Conservation (phyloP, 1,140 invertebrate genomes). For the Coboldia fuscipes region DNA sequence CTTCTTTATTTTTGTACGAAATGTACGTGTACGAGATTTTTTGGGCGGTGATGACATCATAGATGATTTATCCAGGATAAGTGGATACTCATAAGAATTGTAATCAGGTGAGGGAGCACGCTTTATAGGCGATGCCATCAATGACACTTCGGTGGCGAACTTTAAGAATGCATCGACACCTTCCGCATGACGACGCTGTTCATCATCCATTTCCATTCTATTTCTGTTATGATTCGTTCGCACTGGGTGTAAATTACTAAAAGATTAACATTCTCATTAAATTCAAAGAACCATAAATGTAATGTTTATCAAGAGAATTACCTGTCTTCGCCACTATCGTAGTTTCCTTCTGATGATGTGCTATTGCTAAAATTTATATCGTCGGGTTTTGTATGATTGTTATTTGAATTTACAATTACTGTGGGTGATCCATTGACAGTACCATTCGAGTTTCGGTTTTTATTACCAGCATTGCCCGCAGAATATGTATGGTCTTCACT, state of each 20-base stretch:
- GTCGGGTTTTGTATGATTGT: conserved; percentile 6
- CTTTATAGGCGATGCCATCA: conserved; percentile 14
- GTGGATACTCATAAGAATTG: conserved; percentile 1
- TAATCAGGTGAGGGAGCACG: conserved; percentile 14
- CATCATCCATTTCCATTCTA: conserved; percentile 32
- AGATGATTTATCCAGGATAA: neutral
- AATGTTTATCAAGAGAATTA: conserved; percentile 9
- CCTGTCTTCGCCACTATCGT: conserved; percentile 28
- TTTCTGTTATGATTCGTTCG: conserved; percentile 6
- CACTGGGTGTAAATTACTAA: conserved; percentile 1
- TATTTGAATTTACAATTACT: too few relatives aligned
- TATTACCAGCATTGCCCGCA: conserved; percentile 17
- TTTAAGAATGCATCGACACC: conserved; percentile 50
- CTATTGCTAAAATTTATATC: conserved; percentile 16
- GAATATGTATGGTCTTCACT: conserved; percentile 64
- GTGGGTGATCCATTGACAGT: too few relatives aligned
- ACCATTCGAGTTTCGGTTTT: too few relatives aligned
- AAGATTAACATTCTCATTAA: conserved; percentile 1
- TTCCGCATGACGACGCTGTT: conserved; percentile 52
- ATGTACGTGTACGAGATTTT: conserved; percentile 9
- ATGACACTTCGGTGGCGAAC: conserved; percentile 1
- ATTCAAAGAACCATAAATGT: conserved; percentile 1
- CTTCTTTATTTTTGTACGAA: conserved; percentile 18
- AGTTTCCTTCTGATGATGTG: conserved; percentile 24
- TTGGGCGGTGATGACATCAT: conserved; percentile 2